Base-by-base conservation (phyloP, 2,888 invertebrate genomes). In the Volucella bombylans region DNA sequence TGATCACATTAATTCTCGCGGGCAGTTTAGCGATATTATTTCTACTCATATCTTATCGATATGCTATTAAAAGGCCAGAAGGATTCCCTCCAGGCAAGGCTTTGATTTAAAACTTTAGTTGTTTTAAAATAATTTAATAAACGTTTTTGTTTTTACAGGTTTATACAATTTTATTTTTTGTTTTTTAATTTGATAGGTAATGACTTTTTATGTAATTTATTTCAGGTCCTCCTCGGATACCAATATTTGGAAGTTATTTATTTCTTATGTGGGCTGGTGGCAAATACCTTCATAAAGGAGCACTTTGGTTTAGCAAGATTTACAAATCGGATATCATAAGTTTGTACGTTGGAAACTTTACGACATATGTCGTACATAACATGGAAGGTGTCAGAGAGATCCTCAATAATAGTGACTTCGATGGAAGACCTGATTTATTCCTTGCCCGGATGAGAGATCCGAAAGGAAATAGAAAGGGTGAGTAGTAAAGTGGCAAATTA, bases 301-400 rank as follows among this genome's bases (percentile, higher is more conserved):
- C 94, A 23, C 88, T 90, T 1, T 92, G 92, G 67, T 90, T 94
- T 0, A 92, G 93, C 8, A 90, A 92, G 61, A 92, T 92, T 82
- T 94, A 95, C 88, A 93, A 94, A 74, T 93, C 94, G 1, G 94
- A 94, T 86, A 89, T 95, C 4, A 87, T 95, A 8, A 94, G 95
- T 0, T 88, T 94, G 9, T 92, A 93, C 87, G 82, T 95, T 61
- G 95, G 94, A 0, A 73, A 90, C 0, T 89, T 89, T 49, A 93
- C 92, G 0, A 88, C 93, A 0, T 91, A 94, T 0, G 92, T 94
- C 0, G 92, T 93, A 0, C 93, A 94, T 74, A 93, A 93, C 88
- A 90, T 93, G 0, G 91, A 92, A 1, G 91, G 93, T 18, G 92
- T 94, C 0, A 94, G 93, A 76, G 94, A 95, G 88, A 91, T 94